phyloP scores from a whole-genome alignment of 2,797 vertebrate genomes.

The Cuculus canorus region DNA sequence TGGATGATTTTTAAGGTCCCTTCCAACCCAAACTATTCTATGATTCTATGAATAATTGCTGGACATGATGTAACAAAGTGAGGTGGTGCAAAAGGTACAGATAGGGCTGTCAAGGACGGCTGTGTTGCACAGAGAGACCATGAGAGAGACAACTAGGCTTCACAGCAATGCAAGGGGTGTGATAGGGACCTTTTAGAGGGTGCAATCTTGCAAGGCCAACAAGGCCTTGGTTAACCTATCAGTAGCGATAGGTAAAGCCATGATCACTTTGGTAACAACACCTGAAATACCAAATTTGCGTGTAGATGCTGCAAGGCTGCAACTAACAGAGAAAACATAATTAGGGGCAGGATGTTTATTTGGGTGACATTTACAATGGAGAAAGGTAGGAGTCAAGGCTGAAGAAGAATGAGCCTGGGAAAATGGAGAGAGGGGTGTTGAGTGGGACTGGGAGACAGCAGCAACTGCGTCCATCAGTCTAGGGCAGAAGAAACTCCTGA shows the following conservation, averaged over 20 bases:
- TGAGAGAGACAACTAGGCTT: neutral
- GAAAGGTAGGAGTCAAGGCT: neutral
- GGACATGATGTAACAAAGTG: neutral
- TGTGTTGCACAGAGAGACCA: neutral
- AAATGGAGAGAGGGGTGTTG: neutral
- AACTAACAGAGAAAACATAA: neutral
- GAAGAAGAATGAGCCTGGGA: neutral
- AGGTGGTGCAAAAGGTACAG: neutral
- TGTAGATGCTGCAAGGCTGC: neutral
- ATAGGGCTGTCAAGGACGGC: neutral
- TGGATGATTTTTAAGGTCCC: too few relatives aligned
- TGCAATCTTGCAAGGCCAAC: neutral
- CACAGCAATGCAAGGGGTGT: neutral
- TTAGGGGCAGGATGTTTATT: neutral
- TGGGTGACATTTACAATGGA: neutral
- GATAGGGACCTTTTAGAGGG: neutral
- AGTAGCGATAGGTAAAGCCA: neutral
- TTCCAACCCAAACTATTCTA: too few relatives aligned
- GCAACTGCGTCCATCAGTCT: fast-evolving
- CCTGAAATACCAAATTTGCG: neutral
- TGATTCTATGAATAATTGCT: neutral
- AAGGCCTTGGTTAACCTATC: neutral
- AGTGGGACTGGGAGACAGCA: neutral
- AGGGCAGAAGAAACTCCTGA: neutral
- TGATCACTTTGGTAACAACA: neutral